phyloP scores from a whole-genome alignment of 2,113 vertebrate species.

The Regulus satrapa region DNA sequence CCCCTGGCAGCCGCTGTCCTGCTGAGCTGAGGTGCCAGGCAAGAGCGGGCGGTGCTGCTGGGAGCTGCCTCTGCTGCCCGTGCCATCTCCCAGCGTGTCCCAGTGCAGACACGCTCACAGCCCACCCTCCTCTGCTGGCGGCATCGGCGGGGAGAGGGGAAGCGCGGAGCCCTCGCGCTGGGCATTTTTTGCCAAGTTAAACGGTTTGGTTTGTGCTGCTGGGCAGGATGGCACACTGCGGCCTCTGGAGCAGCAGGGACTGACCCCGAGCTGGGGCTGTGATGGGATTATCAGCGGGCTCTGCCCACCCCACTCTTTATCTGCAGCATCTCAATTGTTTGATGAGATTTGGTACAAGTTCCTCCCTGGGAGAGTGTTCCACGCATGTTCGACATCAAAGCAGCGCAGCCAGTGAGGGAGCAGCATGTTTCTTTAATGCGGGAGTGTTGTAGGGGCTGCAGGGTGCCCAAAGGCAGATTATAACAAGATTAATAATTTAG shows the following conservation, averaged over 20 bases:
- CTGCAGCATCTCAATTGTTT: neutral
- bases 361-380: conserved; percentile 20
- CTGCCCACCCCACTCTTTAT: neutral
- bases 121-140: neutral
- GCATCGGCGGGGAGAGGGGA: neutral
- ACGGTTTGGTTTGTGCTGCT: neutral
- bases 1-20: accelerated
- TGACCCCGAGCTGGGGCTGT: neutral
- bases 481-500: conserved; percentile 62
- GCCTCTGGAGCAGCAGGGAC: neutral
- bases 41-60: neutral
- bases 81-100: neutral
- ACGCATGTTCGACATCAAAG: conserved; percentile 60
- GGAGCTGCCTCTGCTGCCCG: accelerated
- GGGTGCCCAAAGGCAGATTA: conserved; percentile 57
- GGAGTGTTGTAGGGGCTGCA: neutral
- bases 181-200: neutral
- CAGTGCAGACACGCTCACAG: accelerated
- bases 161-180: accelerated
- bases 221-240: neutral
- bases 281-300: accelerated
- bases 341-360: neutral
- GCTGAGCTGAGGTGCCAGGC: neutral
- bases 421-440: conserved; percentile 41
- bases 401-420: neutral